These are phyloP conservation scores for Trachythela sp. DNA, from an alignment of 64 coral and sea anemone genomes.

Conservation along the genomic window DNA sequence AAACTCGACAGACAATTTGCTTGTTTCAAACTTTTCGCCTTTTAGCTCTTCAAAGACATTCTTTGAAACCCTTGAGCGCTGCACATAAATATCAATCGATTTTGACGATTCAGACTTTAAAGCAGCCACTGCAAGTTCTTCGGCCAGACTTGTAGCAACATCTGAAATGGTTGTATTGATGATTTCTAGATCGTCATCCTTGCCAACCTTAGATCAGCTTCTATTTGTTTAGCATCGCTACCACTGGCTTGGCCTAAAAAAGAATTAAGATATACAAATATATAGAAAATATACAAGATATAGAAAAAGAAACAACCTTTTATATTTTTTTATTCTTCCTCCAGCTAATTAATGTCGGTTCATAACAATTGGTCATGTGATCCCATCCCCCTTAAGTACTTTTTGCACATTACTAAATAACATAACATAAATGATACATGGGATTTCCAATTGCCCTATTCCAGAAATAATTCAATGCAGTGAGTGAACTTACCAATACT, in stretches of 20 bases:
- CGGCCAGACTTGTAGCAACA: neutral
- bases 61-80: neutral
- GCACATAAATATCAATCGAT: neutral
- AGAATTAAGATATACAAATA: too few relatives aligned
- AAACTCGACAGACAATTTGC: conserved; percentile 13
- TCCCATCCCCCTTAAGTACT: too few relatives aligned
- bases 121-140: neutral
- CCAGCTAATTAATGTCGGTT: too few relatives aligned
- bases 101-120: neutral
- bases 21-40: neutral
- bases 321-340: neutral
- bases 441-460: too few relatives aligned
- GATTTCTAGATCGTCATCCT: neutral
- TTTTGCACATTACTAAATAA: too few relatives aligned
- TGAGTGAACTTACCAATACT: too few relatives aligned
- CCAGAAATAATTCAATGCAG: too few relatives aligned
- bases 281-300: too few relatives aligned
- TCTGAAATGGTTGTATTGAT: neutral
- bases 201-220: neutral
- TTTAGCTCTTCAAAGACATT: conserved; percentile 22
- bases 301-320: neutral
- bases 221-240: neutral
- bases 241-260: neutral
- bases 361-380: too few relatives aligned
- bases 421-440: too few relatives aligned